Base-by-base conservation (phyloP, 2,888 invertebrate genomes). In the Allacma fusca region DNA sequence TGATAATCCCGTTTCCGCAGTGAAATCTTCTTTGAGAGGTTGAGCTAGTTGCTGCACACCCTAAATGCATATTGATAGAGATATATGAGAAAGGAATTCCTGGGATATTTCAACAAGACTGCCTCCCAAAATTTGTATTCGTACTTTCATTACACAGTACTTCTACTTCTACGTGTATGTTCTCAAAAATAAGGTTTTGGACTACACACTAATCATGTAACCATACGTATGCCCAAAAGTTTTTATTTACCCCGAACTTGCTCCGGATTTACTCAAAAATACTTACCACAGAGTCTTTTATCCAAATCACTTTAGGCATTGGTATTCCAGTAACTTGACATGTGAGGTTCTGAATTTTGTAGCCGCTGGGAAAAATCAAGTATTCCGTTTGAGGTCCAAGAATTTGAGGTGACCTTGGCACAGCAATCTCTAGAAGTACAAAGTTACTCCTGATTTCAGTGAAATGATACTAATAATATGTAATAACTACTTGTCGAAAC, bases 271-370 rank as follows among this genome's bases (percentile, higher is more conserved):
- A n/a, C n/a, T n/a, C n/a, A n/a, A n/a, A n/a, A n/a, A n/a, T n/a
- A 59, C 64, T 43, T 75, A 82, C 83, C 77, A 81, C 72, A 62
- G 76, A 76, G 72, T 82, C 74, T 69, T 77, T 80, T 9, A 79
- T 40, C 83, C 83, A 83, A 26, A 81, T 70, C 2, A 81, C 79
- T 44, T 78, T 78, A 1, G 83, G 83, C 21, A 81, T 81, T 16
- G 83, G 83, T 5, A 78, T 78, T 64, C 81, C 83, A 73, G 79
- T 77, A 16, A 80, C 78, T 50, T 76, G 23, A 64, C 83, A 83
- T n/a, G 62, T 68, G 29, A 83, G 44, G 29, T 70, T 74, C 40
- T 78, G 28, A 26, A 78, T 28, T 29, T 44, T 71, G 19, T 59
- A 26, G 5, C 65, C 75, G 19, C 21, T n/a, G 19, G 72, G n/a